Base-by-base conservation (phyloP, 2,797 vertebrate species). In the Pelodytes ibericus region DNA sequence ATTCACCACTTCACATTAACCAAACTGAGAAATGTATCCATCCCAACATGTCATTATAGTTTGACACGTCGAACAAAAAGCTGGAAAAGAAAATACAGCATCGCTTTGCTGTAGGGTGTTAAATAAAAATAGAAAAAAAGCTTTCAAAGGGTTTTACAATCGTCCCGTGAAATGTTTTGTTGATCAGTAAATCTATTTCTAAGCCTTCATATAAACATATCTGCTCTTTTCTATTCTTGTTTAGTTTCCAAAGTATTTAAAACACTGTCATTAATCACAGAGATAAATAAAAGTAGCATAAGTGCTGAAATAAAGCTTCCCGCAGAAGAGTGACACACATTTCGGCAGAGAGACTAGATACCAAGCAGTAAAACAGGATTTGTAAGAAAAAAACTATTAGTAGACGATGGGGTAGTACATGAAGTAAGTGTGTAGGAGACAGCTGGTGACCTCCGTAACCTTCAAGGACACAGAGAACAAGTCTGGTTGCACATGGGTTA, bases 241-340 rank as follows among this genome's bases (percentile, higher is more conserved):
- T 47, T 56, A 31, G 59, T 60, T 51, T 72, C 61, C 44, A 44
- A 66, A 77, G 68, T 47, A 63, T 63, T 71, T 72, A 65, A 44
- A 71, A 77, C 71, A 27, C 69, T 66, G 68, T 60, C 69, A 77
- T 77, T 66, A 77, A 77, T 77, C 75, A 77, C 57, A 72, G 51
- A 77, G 75, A 71, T 77, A 65, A 47, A 47, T 71, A 60, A 51
- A 77, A 39, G 61, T 18, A 66, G 41, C 68, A 26, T 22, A 65
- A 71, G 75, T 66, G 61, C 13, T 53, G 68, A 77, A 71, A 64
- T 71, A 60, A 64, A 26, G 25, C 20, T 63, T 77, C 67, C 60
- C 27, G 25, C 75, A 64, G 64, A 26, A 77, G 60, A 31, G 33
- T 71, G 74, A 62, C 75, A 71, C 67, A 57, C 64, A 75, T 68